Base-by-base conservation (phyloP, 2,888 invertebrate genomes). In the Zhengitettix transpicula region DNA sequence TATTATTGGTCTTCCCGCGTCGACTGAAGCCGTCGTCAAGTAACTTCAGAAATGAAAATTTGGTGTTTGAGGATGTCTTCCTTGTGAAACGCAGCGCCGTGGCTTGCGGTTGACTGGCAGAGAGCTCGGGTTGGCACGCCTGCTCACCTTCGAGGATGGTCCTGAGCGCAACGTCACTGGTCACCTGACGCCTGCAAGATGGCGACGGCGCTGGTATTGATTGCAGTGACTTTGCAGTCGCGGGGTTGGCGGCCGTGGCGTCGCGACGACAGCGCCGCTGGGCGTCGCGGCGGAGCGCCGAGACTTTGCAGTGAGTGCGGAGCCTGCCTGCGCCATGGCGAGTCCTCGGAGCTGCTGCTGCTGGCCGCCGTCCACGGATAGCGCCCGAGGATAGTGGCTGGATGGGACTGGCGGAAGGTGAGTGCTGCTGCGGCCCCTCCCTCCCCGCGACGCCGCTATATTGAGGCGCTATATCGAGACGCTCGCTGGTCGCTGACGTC, bases 151-250 rank as follows among this genome's bases (percentile, higher is more conserved):
- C 57, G 55, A 40, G 42, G 17, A 16, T 52, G 47, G 53, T 40
- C 42, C 60, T 44, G 47, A 52, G 41, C 57, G 52, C 60, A 44
- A 55, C 53, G 54, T 40, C 56, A 51, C 56, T 57, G 51, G 56
- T 52, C 59, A 40, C 53, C 57, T 58, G 51, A 42, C 55, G 52
- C 55, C 56, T n/a, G n/a, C n/a, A n/a, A n/a, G n/a, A n/a, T 56
- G 44, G 52, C 55, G 28, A 17, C 5, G 14, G 8, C 12, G 47
- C 44, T 42, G 44, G 12, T 12, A 42, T 11, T 14, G 47, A 47
- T 12, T 5, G 47, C 47, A 7, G 47, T 12, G 12, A n/a, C 47
- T 47, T 47, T 47, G 47, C 12, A n/a, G 5, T 1, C 3, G 2
- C n/a, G 47, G 5, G 9, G n/a, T 47, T 47, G 47, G 47, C 47